A percentile compares a stretch with the other conserved stretches of the same genome.
phyloP scores from a whole-genome alignment of 2,888 invertebrate genomes.

The Mactromeris polynyma region DNA sequence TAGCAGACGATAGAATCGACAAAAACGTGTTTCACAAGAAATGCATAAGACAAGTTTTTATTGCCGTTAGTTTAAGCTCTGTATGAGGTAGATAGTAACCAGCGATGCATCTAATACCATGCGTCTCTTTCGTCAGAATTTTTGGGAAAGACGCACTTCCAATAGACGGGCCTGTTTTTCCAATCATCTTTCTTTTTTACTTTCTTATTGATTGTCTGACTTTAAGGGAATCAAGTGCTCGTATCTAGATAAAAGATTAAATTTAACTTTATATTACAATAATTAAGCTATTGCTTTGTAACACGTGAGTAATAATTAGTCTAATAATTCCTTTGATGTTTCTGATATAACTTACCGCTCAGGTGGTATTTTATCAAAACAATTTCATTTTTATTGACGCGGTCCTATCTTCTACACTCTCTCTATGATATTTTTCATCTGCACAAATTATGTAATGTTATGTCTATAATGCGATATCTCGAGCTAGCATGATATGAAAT shows the following conservation, averaged over 20 bases:
- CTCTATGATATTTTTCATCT: background rate
- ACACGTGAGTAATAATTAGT: background rate
- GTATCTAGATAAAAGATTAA: slow-evolving; percentile 27
- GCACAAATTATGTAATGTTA: background rate
- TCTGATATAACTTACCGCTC: background rate
- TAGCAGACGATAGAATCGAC: background rate
- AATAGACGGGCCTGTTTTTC: slow-evolving; percentile 10
- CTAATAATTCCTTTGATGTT: slow-evolving; percentile 4
- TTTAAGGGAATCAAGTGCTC: slow-evolving; percentile 19
- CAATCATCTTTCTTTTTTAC: slow-evolving; percentile 21
- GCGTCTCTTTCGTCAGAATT: background rate
- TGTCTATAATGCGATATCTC: background rate
- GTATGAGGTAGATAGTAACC: background rate
- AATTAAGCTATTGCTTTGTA: background rate
- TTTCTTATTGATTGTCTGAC: background rate
- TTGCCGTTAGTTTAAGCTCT: background rate
- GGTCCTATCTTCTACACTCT: background rate
- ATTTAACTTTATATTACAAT: background rate
- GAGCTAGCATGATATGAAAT: background rate
- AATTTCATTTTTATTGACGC: slow-evolving; percentile 17
- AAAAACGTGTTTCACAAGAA: background rate
- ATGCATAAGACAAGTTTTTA: background rate
- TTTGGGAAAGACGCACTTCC: background rate
- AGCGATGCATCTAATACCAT: background rate
- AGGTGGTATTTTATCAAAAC: slow-evolving; percentile 7